Conservation (phyloP, 92 coral and sea anemone species). For the Plumapathes pennacea region DNA sequence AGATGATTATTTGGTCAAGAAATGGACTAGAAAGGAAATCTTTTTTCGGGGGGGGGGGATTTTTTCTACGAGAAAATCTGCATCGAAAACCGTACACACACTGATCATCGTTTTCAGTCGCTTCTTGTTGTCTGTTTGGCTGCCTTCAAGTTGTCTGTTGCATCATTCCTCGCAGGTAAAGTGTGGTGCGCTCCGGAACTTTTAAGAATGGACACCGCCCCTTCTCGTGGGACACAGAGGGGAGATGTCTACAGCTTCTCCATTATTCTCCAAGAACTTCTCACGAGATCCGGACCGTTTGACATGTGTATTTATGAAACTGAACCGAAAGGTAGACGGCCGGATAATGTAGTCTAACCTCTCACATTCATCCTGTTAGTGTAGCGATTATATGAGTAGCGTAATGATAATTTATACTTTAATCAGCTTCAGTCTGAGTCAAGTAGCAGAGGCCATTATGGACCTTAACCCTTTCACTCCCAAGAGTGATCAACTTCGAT, state of each 20-base stretch:
- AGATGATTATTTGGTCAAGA: too few relatives aligned
- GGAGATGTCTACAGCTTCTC: constrained; percentile 98
- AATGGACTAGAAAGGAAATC: too few relatives aligned
- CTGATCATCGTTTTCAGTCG: neutral
- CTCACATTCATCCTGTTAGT: neutral
- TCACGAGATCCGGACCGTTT: constrained; percentile 88
- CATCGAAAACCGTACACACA: neutral
- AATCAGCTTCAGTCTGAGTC: too few relatives aligned
- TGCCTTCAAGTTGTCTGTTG: neutral
- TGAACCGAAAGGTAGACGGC: constrained; percentile 70
- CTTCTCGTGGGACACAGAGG: constrained; percentile 79
- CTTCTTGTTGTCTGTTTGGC: neutral
- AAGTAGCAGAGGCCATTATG: too few relatives aligned
- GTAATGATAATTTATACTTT: too few relatives aligned
- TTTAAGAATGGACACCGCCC: constrained; percentile 51
- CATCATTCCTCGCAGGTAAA: constrained; percentile 43
- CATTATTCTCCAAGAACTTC: constrained; percentile 86
- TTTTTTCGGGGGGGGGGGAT: neutral
- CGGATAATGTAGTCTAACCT: neutral
- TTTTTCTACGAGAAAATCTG: neutral
- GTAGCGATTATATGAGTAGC: neutral
- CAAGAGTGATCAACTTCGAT: too few relatives aligned
- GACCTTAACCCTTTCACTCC: too few relatives aligned
- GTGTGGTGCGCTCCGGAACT: constrained; percentile 96
- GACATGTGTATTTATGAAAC: constrained; percentile 72